Base-by-base conservation (phyloP, 1,140 invertebrate genomes). In the Drosophila micromelanica region DNA sequence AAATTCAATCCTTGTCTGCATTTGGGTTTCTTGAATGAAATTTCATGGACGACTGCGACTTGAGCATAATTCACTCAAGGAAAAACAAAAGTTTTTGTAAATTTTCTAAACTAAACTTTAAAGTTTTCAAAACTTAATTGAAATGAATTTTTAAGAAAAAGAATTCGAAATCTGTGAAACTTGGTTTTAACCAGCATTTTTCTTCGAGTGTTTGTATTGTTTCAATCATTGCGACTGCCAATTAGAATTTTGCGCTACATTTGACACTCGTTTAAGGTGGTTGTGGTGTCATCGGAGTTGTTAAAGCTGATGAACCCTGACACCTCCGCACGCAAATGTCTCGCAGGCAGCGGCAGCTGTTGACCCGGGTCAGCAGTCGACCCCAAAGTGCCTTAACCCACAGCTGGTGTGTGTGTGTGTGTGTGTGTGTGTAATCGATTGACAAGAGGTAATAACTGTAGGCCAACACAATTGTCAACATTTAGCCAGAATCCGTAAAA, bases 211-310 rank as follows among this genome's bases (percentile, higher is more conserved):
- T 32, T 32, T 7, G 17, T 17, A 1, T 37, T 32, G 17, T 17
- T 43, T 12, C 51, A 60, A 59, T 32, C 32, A 60, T 48, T 70
- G 27, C 11, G 55, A 43, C 37, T 84, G 80, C 76, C 80, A 82
- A 84, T 82, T 82, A 84, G 70, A 82, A 81, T 79, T 76, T 57
- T 60, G 37, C 64, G 80, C 80, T 65, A 73, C 77, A 64, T 51
- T 84, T 74, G 67, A 80, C 73, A 76, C 37, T 56, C 80, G 80
- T 76, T 84, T 72, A 68, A 65, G 63, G 64, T 55, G 45, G 38
- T 45, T 69, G 37, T 65, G 79, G 84, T 80, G 79, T 82, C 79
- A 81, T 51, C 51, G 11, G 27, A 35, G 49, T 51, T 30, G 15
- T 7, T 13, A 32, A 43, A 61, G 57, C 38, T 37, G 49, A 32